These are phyloP conservation scores for Brevimyrus niger DNA, from an alignment of 2,113 vertebrate species.

Conservation along the genomic window DNA sequence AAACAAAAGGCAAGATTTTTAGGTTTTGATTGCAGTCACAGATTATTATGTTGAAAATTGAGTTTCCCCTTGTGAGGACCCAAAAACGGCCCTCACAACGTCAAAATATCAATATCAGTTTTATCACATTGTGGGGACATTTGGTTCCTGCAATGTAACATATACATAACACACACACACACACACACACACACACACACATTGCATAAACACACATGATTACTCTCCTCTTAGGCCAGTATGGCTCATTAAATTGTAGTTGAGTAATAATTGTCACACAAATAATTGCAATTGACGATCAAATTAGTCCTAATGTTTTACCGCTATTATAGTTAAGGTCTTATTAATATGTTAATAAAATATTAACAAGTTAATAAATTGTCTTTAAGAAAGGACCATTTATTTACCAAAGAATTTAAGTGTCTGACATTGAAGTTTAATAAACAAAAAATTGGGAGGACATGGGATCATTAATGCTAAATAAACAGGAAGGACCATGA, in stretches of 20 bases:
- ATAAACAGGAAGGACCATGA: not conserved
- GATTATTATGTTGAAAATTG: no score
- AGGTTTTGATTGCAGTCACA: no score
- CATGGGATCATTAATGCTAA: not conserved
- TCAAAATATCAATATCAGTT: not conserved
- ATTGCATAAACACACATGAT: not conserved
- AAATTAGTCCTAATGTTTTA: not conserved
- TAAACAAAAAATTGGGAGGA: not conserved
- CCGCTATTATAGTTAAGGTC: not conserved
- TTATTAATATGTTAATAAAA: not conserved
- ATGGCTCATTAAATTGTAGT: not conserved
- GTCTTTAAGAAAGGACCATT: not conserved
- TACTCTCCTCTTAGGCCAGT: not conserved
- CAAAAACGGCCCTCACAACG: not conserved
- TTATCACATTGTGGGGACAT: not conserved
- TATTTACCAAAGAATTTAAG: not conserved
- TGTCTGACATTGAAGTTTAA: not conserved
- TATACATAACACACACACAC: not conserved
- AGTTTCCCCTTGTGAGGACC: no score
- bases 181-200: slow-evolving; percentile 59
- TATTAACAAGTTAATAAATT: slow-evolving; percentile 1
- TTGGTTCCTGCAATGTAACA: not conserved
- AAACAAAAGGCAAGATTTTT: no score
- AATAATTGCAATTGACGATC: slow-evolving; percentile 4
- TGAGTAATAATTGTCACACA: not conserved